A percentile compares a stretch with the other conserved stretches of the same genome.
Evolutionary conservation across 2,113 vertebrate genomes (phyloP).

Genomic region (Brachirus orientalis): DNA sequence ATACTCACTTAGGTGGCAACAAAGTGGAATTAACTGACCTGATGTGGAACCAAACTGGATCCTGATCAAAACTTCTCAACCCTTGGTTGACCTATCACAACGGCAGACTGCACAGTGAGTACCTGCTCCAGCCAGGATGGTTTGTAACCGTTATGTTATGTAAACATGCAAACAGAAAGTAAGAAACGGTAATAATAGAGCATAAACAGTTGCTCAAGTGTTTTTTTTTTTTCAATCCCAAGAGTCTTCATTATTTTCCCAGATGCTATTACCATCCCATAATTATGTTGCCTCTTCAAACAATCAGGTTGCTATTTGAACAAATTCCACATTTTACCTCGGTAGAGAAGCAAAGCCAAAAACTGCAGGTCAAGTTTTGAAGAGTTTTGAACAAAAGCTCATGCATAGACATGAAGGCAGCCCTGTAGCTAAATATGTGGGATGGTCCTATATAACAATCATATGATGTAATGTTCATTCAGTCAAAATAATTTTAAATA

Average conservation of each 20-base stretch:
- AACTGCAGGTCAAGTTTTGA: conserved; percentile 52
- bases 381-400: conserved; percentile 60
- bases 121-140: conserved; percentile 20
- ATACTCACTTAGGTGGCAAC: neutral
- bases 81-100: conserved; percentile 5
- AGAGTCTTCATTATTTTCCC: conserved; percentile 77
- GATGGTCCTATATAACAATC: conserved; percentile 43
- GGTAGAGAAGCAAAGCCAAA: conserved; percentile 50
- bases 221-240: conserved; percentile 64
- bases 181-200: conserved; percentile 62
- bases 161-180: conserved; percentile 48
- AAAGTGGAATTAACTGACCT: conserved; percentile 10
- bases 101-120: no score
- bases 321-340: conserved; percentile 66
- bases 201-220: conserved; percentile 67
- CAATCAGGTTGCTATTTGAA: conserved; percentile 69
- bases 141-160: conserved; percentile 48
- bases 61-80: conserved; percentile 24
- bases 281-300: conserved; percentile 78
- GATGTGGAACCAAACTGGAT: conserved; percentile 1
- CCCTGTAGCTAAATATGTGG: conserved; percentile 41
- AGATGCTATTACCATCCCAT: conserved; percentile 75
- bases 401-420: no score
- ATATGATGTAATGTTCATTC: conserved; percentile 54
- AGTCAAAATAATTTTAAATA: conserved; percentile 57